A percentile compares a stretch with the other conserved stretches of the same genome.
phyloP scores from a whole-genome alignment of 2,797 vertebrate genomes.

The Urocyon cinereoargenteus region DNA sequence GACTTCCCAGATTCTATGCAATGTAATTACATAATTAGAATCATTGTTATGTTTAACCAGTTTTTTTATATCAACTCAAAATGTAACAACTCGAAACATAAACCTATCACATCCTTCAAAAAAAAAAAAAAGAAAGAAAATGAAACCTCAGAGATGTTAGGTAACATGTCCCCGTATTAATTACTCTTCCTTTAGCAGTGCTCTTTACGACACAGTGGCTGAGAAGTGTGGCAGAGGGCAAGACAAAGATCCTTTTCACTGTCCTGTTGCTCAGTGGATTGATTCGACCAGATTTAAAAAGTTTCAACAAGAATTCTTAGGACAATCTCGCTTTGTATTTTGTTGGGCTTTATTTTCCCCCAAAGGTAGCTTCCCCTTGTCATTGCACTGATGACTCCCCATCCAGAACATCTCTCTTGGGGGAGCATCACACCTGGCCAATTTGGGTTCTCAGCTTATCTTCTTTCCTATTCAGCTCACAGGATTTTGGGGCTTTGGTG shows the following conservation, averaged over 20 bases:
- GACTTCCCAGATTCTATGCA: not conserved
- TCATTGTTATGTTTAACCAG: not conserved
- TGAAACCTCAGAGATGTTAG: not conserved
- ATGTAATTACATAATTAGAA: not conserved
- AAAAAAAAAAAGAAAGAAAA: no score
- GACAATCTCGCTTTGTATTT: not conserved
- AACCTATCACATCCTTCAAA: not conserved
- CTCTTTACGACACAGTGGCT: not conserved
- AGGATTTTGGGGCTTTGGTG: not conserved
- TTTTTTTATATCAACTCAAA: not conserved
- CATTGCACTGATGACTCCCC: not conserved
- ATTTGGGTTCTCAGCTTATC: not conserved
- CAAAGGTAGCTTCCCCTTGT: not conserved
- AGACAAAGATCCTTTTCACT: not conserved
- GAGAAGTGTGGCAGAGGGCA: not conserved
- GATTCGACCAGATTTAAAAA: not conserved
- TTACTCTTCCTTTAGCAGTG: not conserved
- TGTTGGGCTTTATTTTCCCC: not conserved
- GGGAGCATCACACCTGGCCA: no score
- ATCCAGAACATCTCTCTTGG: not conserved
- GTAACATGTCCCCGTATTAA: not conserved
- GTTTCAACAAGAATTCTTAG: not conserved
- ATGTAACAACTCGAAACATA: not conserved
- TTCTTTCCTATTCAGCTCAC: not conserved
- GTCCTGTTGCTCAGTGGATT: not conserved